These are phyloP conservation scores for Coccyzus lansbergi DNA, from an alignment of 2,797 vertebrate species.

Conservation along the genomic window DNA sequence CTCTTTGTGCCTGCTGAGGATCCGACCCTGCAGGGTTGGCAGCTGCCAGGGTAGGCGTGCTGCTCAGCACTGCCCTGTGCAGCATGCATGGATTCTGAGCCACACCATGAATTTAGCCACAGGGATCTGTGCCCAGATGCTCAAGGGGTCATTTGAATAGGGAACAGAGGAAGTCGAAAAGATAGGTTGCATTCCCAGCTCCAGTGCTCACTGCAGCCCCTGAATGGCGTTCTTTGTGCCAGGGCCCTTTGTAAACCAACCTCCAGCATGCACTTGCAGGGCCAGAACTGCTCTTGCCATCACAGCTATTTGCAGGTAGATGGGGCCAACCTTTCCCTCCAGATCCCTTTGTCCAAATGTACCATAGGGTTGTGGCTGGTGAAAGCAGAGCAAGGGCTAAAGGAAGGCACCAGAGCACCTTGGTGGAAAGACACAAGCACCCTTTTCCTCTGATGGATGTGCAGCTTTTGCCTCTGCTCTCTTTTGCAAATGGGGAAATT, in stretches of 20 bases:
- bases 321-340: background rate
- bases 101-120: fast-evolving
- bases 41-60: background rate
- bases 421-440: background rate
- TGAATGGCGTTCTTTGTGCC: background rate
- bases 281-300: background rate
- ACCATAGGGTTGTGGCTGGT: fast-evolving
- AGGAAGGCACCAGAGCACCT: background rate
- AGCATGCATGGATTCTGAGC: background rate
- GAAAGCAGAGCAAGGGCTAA: background rate
- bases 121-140: background rate
- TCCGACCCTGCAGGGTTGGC: background rate
- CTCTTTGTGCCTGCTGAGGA: background rate
- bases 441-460: background rate
- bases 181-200: background rate
- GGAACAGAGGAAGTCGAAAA: background rate
- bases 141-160: background rate
- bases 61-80: background rate
- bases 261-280: fast-evolving
- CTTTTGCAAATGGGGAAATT: background rate
- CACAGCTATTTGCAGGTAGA: background rate
- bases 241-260: background rate
- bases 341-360: background rate
- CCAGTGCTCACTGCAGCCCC: fast-evolving
- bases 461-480: background rate